phyloP scores from a whole-genome alignment of 2,797 vertebrate genomes.

The Sciaenops ocellatus region DNA sequence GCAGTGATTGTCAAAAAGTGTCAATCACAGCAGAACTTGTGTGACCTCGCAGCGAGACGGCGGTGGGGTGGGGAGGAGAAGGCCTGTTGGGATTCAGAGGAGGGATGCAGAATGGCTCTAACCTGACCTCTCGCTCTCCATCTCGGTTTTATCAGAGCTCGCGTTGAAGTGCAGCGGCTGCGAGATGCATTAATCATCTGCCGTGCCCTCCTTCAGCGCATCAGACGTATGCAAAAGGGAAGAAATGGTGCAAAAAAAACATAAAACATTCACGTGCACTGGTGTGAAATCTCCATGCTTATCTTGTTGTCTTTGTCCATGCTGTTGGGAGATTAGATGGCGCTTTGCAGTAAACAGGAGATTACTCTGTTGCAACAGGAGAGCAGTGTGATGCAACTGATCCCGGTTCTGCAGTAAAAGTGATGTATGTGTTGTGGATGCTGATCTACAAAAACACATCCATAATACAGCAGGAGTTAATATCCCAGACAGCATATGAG shows the following conservation, averaged over 20 bases:
- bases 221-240: slow-evolving; percentile 23
- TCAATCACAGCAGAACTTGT: slow-evolving; percentile 62
- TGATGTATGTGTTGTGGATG: slow-evolving; percentile 46
- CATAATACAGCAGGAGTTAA: slow-evolving; percentile 8
- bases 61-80: background rate
- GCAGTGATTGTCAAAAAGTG: slow-evolving; percentile 69
- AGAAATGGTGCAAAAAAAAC: slow-evolving; percentile 5
- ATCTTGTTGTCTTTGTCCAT: slow-evolving; percentile 51
- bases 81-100: slow-evolving; percentile 63
- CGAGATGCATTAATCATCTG: slow-evolving; percentile 68
- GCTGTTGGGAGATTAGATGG: slow-evolving; percentile 54
- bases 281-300: slow-evolving; percentile 49
- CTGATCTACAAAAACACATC: slow-evolving; percentile 35
- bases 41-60: slow-evolving; percentile 51
- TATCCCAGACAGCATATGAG: slow-evolving; percentile 13
- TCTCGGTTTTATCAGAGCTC: slow-evolving; percentile 61
- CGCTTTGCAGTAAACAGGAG: slow-evolving; percentile 45
- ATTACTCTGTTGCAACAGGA: slow-evolving; percentile 44
- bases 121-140: slow-evolving; percentile 71
- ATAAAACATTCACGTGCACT: slow-evolving; percentile 37
- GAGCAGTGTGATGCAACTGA: slow-evolving; percentile 44
- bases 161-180: slow-evolving; percentile 61
- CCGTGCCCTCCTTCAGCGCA: slow-evolving; percentile 11
- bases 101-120: slow-evolving; percentile 63
- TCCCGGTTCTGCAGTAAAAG: slow-evolving; percentile 20